Evolutionary conservation across 37 sponge, comb jelly and placozoan species (phyloP), one percentile per base, ranked within the genome.

Genomic region (Ianthella basta): DNA sequence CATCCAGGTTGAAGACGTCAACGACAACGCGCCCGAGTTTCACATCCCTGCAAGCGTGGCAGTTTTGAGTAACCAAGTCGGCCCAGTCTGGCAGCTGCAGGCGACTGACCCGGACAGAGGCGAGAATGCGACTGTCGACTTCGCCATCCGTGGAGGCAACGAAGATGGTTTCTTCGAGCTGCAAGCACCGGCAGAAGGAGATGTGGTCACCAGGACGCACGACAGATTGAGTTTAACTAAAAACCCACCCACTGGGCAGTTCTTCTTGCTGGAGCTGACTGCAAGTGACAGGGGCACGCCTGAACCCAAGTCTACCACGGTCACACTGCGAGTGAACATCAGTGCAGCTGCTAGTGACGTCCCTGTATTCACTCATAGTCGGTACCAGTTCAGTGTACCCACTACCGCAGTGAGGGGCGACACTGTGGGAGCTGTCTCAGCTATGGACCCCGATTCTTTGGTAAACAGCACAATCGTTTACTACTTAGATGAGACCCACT

Each of bases 71-170:
- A 75, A 75, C 53, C 38, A 21, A 13, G 41, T 36, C 3, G 78
- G 78, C 37, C 56, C 70, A 21, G 64, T 94, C 3, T 54, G 56
- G 35, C 21, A 30, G 19, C 79, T 94, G 40, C 30, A 68, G 29
- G 87, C 88, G 27, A 32, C 30, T 0, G 94, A 94, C 68, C 64
- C 66, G 12, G 94, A 94, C 79, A 82, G 79, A 50, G 94, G 91
- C 0, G 21, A n/a, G 0, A 94, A 90, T 56, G 91, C 88, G 20
- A 85, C 91, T 0, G 83, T 86, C 15, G 29, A 16, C 6, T 86
- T 86, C 53, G 56, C 41, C n/a, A 88, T 90, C 15, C 74, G 63
- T 24, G 1, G 72, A 50, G 91, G 94, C 15, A 82, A 87, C 65
- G 91, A 90, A n/a, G 57, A 25, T 0, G 36, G 63, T 25, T 60